These are phyloP conservation scores for Rhamphomyia laevipes DNA, from an alignment of 2,888 invertebrate genomes.

Conservation along the genomic window DNA sequence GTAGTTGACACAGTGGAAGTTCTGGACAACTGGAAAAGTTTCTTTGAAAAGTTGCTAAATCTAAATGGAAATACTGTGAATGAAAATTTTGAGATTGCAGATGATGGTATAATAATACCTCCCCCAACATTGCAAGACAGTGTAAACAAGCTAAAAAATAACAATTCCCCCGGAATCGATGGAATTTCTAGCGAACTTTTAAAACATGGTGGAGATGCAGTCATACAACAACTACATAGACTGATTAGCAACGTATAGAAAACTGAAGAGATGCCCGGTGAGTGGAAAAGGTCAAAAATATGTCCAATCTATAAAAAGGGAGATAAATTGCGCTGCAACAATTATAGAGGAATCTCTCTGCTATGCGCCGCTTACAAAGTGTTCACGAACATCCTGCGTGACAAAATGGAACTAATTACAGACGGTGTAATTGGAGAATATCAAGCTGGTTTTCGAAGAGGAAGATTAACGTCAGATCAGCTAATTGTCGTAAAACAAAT, in stretches of 20 bases:
- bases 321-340: background rate
- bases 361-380: background rate
- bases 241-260: background rate
- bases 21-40: too few relatives aligned
- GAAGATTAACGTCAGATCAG: background rate
- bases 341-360: background rate
- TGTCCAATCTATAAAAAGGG: background rate
- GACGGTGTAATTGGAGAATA: background rate
- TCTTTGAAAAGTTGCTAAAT: too few relatives aligned
- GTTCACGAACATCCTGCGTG: background rate
- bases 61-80: too few relatives aligned
- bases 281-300: background rate
- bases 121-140: too few relatives aligned
- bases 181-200: too few relatives aligned
- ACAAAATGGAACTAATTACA: background rate
- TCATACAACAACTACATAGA: too few relatives aligned
- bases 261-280: background rate
- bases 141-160: too few relatives aligned
- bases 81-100: too few relatives aligned
- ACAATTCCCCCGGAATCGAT: too few relatives aligned
- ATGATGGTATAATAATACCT: too few relatives aligned
- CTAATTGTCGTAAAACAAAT: background rate
- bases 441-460: background rate
- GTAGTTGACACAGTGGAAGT: too few relatives aligned
- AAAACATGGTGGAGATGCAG: too few relatives aligned